Conservation (phyloP, 2,888 invertebrate species). For the Trachelus troglodyta region DNA sequence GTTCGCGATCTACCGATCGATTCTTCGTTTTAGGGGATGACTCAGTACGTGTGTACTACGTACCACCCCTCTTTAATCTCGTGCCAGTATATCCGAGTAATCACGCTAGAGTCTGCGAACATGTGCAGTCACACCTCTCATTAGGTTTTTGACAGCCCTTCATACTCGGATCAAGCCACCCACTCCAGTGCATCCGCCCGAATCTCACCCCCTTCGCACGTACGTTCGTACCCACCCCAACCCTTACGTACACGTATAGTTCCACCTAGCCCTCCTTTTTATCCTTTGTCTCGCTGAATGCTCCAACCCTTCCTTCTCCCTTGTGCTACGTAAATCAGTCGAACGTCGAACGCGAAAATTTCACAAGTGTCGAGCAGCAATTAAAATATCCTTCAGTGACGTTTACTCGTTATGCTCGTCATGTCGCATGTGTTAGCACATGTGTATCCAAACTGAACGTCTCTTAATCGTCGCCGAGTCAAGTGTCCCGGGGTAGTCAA, state of each 20-base stretch:
- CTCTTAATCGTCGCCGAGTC: no score
- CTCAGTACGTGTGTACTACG: no score
- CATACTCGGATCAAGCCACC: slow-evolving; percentile 62
- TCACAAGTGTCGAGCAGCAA: slow-evolving; percentile 44
- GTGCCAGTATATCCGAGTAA: slow-evolving; percentile 49
- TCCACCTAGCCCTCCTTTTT: slow-evolving; percentile 43
- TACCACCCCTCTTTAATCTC: slow-evolving; percentile 45
- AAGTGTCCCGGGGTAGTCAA: no score
- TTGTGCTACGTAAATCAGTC: slow-evolving; percentile 51
- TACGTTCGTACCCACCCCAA: slow-evolving; percentile 35
- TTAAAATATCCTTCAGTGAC: slow-evolving; percentile 47
- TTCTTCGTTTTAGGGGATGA: no score
- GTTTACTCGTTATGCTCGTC: no score
- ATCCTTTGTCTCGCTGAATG: slow-evolving; percentile 60
- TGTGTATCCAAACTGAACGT: no score
- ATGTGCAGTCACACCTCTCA: slow-evolving; percentile 67
- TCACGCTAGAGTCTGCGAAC: slow-evolving; percentile 54
- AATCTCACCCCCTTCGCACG: slow-evolving; percentile 21
- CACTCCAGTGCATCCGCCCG: slow-evolving; percentile 50
- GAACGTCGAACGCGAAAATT: slow-evolving; percentile 44
- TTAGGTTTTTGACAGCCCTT: slow-evolving; percentile 67
- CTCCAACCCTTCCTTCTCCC: slow-evolving; percentile 48
- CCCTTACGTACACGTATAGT: slow-evolving; percentile 11
- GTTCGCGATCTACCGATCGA: no score
- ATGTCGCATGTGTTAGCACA: no score